Conservation (phyloP, 2,113 vertebrate species). For the Danionella cerebrum region DNA sequence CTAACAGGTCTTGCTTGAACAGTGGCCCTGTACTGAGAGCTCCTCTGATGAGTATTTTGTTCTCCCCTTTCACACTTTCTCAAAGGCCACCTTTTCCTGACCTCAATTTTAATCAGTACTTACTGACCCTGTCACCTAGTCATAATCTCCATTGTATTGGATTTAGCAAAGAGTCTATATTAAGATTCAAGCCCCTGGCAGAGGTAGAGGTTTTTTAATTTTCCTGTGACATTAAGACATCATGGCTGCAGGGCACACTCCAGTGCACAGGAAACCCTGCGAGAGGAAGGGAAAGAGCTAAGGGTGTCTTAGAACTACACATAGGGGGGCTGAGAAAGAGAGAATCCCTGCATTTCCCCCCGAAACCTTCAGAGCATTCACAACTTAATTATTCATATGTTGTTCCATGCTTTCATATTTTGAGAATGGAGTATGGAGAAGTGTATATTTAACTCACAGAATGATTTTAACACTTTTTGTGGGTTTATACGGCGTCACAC, state of each 20-base stretch:
- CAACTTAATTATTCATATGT: too few relatives aligned
- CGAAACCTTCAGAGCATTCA: background rate
- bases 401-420: too few relatives aligned
- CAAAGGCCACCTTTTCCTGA: slow-evolving; percentile 29
- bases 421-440: too few relatives aligned
- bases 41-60: slow-evolving; percentile 26
- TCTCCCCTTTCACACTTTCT: background rate
- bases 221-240: slow-evolving; percentile 79
- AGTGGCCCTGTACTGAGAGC: background rate
- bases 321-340: background rate
- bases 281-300: slow-evolving; percentile 31
- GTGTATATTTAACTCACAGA: too few relatives aligned
- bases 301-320: background rate
- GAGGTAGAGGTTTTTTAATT: slow-evolving; percentile 70
- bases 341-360: background rate
- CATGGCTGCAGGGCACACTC: slow-evolving; percentile 74
- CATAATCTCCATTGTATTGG: slow-evolving; percentile 46
- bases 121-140: slow-evolving; percentile 45
- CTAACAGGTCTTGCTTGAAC: background rate
- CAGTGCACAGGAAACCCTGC: slow-evolving; percentile 59
- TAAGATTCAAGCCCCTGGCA: slow-evolving; percentile 72
- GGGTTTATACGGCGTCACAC: too few relatives aligned
- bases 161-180: slow-evolving; percentile 64
- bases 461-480: too few relatives aligned
- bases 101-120: slow-evolving; percentile 46